Percentiles rank a stretch among this genome's conserved stretches.
These are phyloP conservation scores for Helicoverpa armigera DNA, from an alignment of 1,140 invertebrate species.

Conservation along the genomic window DNA sequence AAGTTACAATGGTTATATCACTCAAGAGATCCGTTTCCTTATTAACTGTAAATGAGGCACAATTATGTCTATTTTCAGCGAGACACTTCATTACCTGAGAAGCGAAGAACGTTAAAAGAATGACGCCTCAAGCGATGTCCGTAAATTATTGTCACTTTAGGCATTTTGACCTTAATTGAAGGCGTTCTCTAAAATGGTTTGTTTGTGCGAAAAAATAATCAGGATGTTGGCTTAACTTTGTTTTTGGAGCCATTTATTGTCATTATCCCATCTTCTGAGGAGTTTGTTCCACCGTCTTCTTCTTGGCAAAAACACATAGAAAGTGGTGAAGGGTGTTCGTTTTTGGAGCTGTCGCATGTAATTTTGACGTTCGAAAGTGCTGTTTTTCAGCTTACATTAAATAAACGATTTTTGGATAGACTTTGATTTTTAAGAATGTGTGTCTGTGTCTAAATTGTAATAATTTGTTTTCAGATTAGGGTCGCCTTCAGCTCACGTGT, in stretches of 20 bases:
- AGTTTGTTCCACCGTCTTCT: too few relatives aligned
- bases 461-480: constrained; percentile 38
- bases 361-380: too few relatives aligned
- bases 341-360: too few relatives aligned
- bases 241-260: neutral
- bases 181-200: neutral
- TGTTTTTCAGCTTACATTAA: too few relatives aligned
- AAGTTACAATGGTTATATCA: neutral
- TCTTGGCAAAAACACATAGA: too few relatives aligned
- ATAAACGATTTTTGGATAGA: too few relatives aligned
- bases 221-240: neutral
- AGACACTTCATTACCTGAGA: constrained; percentile 36
- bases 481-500: constrained; percentile 39
- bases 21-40: constrained; percentile 32
- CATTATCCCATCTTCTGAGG: neutral
- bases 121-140: constrained; percentile 4
- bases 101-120: constrained; percentile 26
- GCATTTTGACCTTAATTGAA: constrained; percentile 7
- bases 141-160: constrained; percentile 30
- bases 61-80: constrained; percentile 43
- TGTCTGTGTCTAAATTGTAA: neutral
- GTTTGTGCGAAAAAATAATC: neutral
- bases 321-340: too few relatives aligned
- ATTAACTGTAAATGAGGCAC: constrained; percentile 39
- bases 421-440: neutral